Percentiles rank a stretch among this genome's conserved stretches.
These are phyloP conservation scores for Megalops atlanticus DNA, from an alignment of 2,113 vertebrate species.

Conservation along the genomic window DNA sequence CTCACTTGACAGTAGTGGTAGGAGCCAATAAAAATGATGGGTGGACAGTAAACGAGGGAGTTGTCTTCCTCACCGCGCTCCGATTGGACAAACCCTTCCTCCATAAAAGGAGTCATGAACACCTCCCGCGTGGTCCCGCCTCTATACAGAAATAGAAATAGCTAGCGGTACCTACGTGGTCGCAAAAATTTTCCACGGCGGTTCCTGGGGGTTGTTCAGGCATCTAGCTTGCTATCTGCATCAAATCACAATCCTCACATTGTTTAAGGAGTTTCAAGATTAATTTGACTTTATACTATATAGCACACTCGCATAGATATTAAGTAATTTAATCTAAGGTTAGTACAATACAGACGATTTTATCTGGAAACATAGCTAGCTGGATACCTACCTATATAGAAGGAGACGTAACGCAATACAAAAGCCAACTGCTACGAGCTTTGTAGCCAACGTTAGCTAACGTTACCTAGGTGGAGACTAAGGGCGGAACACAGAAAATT, in stretches of 20 bases:
- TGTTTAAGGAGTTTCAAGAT: not conserved
- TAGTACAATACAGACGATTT: not conserved
- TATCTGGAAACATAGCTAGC: not conserved
- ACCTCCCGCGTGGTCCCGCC: conserved; percentile 14
- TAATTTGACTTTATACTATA: not conserved
- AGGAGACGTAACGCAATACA: not conserved
- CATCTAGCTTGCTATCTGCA: not conserved
- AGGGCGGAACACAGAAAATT: not conserved
- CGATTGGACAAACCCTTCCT: conserved; percentile 46
- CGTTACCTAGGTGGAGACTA: too few species aligned
- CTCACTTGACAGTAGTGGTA: not conserved
- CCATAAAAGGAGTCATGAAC: conserved; percentile 27
- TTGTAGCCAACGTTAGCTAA: too few species aligned
- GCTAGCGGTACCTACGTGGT: not conserved
- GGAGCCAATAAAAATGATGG: not conserved
- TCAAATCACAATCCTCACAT: not conserved
- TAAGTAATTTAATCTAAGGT: not conserved
- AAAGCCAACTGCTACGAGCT: not conserved
- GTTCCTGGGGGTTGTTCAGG: not conserved
- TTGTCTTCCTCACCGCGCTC: conserved; percentile 44
- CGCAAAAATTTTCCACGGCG: not conserved
- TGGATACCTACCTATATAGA: not conserved
- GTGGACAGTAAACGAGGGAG: conserved; percentile 41
- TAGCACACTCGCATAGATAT: not conserved
- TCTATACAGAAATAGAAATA: conserved; percentile 23